Base-by-base conservation (phyloP, 2,797 vertebrate species). In the Gobio occitaniae region DNA sequence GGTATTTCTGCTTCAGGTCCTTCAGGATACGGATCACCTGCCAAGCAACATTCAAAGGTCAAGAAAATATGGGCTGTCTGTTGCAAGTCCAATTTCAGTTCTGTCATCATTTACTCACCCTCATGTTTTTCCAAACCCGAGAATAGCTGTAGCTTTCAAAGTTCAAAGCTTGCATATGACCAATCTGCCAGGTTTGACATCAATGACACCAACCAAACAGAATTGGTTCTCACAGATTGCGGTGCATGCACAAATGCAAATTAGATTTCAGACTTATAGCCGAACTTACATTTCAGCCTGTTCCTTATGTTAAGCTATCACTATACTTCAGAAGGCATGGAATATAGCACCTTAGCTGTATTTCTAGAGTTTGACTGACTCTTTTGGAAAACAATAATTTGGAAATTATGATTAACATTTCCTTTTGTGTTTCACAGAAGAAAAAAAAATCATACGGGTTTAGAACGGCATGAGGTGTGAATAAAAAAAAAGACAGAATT, bases 1-100 rank as follows among this genome's bases (percentile, higher is more conserved):
- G 98, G 90, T 99, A 96, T 88, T 98, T 99, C 93, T 98, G 97
- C 92, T 98, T 98, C 41, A 99, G 93, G 71, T 98, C 97, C 90
- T 98, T 99, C 32, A 99, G 91, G 93, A 99, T 99, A 70, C 97
- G 97, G 86, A 99, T 99, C 72, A 98, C 93, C 95, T 96, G 88
- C 25, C 85, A 38, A 87, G 38, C 5, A 77, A 56, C 5, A 66
- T 61, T 70, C 29, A 48, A 66, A 47, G 38, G 78, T 65, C 65
- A 70, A 11, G 25, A 54, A 61, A 47, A 81, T 6, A 47, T 19
- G 50, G 19, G 17, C 3, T 41, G 21, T 6, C 5, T 69, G 68
- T 12, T 47, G 3, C 16, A 17, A 52, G 44, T 32, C 15, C 59
- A 77, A 10, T 77, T 21, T 29, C 44, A 63, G 12, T 76, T 56